Percentiles rank a stretch among this genome's conserved stretches.
Evolutionary conservation across 37 sponge, comb jelly and placozoan genomes (phyloP).

Genomic region (Agelas oroides): DNA sequence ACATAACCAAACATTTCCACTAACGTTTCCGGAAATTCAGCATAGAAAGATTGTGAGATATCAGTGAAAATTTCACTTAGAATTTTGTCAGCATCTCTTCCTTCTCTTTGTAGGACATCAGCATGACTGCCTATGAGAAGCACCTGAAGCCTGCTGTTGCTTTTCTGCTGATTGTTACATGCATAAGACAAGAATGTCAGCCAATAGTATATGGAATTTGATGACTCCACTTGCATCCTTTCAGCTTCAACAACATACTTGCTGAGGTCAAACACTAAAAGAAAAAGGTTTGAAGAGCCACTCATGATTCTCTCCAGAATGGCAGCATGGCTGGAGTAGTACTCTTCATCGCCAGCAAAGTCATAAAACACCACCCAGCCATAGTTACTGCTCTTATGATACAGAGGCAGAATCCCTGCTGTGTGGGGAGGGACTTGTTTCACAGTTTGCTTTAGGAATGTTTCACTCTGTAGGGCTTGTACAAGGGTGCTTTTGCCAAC

Average conservation of each 20-base stretch:
- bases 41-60: neutral
- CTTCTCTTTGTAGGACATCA: neutral
- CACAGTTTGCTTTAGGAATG: neutral
- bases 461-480: constrained; percentile 26
- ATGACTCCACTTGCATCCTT: too few species aligned
- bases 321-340: constrained; percentile 36
- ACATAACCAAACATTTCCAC: neutral
- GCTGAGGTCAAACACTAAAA: constrained; percentile 33
- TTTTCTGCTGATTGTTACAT: neutral
- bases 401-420: constrained; percentile 41
- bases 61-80: neutral
- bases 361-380: constrained; percentile 41
- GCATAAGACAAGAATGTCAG: constrained; percentile 9
- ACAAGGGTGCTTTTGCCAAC: constrained; percentile 68
- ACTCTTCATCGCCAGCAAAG: too few species aligned
- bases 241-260: neutral
- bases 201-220: constrained; percentile 23
- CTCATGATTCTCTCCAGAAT: constrained; percentile 10
- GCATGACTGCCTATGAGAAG: constrained; percentile 34
- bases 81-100: neutral
- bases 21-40: too few species aligned
- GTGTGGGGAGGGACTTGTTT: constrained; percentile 29
- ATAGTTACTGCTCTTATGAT: constrained; percentile 5
- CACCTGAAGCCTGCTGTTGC: neutral
- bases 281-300: neutral